Evolutionary conservation across 2,888 invertebrate species (phyloP).

Genomic region (Automeris io): DNA sequence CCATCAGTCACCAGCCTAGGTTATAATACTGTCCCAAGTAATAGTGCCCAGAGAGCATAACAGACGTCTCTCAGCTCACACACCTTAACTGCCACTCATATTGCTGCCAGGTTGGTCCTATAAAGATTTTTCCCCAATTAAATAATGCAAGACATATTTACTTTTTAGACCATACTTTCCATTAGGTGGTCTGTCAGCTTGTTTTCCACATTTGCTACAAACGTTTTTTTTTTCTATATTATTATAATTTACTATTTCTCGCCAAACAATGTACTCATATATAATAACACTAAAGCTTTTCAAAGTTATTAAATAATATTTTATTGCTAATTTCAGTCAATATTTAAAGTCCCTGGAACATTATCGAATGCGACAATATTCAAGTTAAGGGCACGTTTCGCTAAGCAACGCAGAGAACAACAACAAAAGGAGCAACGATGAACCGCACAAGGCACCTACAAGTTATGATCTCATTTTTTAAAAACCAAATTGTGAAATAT

Average conservation of each 20-base stretch:
- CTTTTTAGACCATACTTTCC: no score
- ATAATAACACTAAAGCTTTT: no score
- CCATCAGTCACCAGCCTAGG: no score
- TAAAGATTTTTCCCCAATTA: neutral
- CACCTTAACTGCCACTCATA: no score
- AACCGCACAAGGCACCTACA: conserved; percentile 21
- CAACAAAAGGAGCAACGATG: conserved; percentile 63
- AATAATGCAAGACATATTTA: no score
- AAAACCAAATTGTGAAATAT: conserved; percentile 31
- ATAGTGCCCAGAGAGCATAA: no score
- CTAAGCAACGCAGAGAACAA: conserved; percentile 72
- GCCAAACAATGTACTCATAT: neutral
- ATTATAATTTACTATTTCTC: neutral
- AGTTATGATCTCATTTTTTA: conserved; percentile 54
- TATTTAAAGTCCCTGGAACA: conserved; percentile 89
- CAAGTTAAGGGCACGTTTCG: conserved; percentile 78
- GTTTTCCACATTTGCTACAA: no score
- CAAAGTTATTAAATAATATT: no score
- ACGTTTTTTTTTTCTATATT: neutral
- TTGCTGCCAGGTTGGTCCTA: no score
- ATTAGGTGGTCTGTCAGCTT: no score
- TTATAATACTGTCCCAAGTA: no score
- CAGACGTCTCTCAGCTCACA: no score
- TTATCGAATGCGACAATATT: conserved; percentile 81
- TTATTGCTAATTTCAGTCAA: conserved; percentile 83